phyloP scores from a whole-genome alignment of 2,113 vertebrate genomes.

The Mastomys coucha region DNA sequence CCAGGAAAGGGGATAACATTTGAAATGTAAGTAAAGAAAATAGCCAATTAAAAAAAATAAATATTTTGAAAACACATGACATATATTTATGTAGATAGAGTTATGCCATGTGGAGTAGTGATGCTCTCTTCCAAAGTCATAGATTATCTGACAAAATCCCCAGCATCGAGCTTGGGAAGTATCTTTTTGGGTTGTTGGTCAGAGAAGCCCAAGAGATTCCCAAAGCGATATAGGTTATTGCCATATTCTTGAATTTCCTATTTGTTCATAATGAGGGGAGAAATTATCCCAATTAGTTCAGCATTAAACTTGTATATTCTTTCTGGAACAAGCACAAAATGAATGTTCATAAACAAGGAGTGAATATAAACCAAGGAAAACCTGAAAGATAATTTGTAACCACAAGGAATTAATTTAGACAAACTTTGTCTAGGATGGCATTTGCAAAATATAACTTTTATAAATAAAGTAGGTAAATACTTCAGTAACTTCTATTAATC shows the following conservation, averaged over 20 bases:
- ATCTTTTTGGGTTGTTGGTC: not conserved
- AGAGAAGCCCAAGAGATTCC: not conserved
- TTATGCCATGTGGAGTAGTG: not conserved
- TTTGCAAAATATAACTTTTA: not conserved
- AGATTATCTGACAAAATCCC: not conserved
- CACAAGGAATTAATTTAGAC: not conserved
- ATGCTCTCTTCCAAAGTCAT: not conserved
- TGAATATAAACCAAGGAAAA: not conserved
- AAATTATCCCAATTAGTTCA: not conserved
- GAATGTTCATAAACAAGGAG: not conserved
- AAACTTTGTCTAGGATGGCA: not conserved
- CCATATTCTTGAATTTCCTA: slow-evolving; percentile 19
- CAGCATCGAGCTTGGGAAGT: not conserved
- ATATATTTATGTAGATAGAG: not conserved
- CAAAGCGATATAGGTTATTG: not conserved
- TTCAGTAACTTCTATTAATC: not conserved
- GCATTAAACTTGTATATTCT: slow-evolving; percentile 4
- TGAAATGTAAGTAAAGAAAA: too few species aligned
- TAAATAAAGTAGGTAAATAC: not conserved
- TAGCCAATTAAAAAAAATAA: too few species aligned
- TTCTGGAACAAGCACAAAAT: not conserved
- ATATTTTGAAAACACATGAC: not conserved
- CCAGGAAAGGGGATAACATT: too few species aligned
- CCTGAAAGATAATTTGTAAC: not conserved
- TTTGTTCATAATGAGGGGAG: slow-evolving; percentile 34